These are phyloP conservation scores for Tetrao urogallus DNA, from an alignment of 2,113 vertebrate species.

Conservation along the genomic window DNA sequence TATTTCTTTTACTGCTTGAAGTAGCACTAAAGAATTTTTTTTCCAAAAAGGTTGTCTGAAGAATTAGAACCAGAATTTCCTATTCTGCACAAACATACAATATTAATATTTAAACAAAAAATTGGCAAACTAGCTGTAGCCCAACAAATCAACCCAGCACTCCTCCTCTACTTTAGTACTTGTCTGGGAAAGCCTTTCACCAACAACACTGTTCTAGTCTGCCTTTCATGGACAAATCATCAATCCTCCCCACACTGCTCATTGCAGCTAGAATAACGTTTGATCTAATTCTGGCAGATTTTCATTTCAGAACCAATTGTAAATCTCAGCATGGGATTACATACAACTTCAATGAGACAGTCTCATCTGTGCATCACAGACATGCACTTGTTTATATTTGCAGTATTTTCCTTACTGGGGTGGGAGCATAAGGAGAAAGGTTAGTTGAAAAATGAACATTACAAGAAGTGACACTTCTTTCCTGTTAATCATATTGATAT, in stretches of 20 bases:
- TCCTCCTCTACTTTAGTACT: neutral
- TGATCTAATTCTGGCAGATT: conserved; percentile 73
- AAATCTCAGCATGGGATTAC: conserved; percentile 72
- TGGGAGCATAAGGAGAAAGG: conserved; percentile 34
- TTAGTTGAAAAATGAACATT: conserved; percentile 46
- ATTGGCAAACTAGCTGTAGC: neutral
- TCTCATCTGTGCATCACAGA: conserved; percentile 32
- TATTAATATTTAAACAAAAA: neutral
- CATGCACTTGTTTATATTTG: conserved; percentile 38
- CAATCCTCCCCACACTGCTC: conserved; percentile 48
- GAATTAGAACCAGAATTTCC: neutral
- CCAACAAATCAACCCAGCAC: neutral
- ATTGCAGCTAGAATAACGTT: conserved; percentile 55
- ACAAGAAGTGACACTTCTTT: conserved; percentile 48
- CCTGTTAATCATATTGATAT: conserved; percentile 31
- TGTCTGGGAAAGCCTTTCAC: neutral
- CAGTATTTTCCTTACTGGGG: conserved; percentile 24
- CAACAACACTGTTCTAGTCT: neutral
- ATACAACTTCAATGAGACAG: conserved; percentile 58
- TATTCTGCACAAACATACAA: neutral
- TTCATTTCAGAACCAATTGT: conserved; percentile 75
- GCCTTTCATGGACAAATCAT: conserved; percentile 53
- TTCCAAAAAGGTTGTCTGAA: neutral
- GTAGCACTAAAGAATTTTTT: neutral
- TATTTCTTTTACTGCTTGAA: neutral